phyloP scores from a whole-genome alignment of 2,888 invertebrate genomes.

The Aporophyla lueneburgensis region DNA sequence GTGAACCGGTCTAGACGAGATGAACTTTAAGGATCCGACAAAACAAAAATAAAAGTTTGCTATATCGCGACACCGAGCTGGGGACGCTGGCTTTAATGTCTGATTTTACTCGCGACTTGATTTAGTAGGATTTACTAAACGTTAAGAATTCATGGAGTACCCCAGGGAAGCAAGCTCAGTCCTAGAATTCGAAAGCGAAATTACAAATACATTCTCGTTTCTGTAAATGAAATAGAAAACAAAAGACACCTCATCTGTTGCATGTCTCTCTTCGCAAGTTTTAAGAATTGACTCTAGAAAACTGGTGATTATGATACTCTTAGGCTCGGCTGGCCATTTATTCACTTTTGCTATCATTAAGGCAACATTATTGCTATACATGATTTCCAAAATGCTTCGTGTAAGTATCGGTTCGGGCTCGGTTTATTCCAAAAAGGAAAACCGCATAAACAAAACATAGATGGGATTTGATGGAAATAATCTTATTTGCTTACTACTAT shows the following conservation, averaged over 20 bases:
- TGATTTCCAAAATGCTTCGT: conserved; percentile 34
- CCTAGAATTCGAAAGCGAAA: conserved; percentile 20
- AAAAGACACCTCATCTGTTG: conserved; percentile 40
- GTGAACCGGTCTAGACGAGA: conserved; percentile 90
- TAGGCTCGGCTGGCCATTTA: conserved; percentile 28
- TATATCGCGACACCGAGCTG: conserved; percentile 83
- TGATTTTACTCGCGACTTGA: conserved; percentile 74
- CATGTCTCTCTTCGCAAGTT: conserved; percentile 23
- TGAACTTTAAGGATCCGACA: conserved; percentile 89
- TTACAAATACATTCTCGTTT: conserved; percentile 19
- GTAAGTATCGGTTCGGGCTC: conserved; percentile 26
- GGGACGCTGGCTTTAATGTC: conserved; percentile 80
- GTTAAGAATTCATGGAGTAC: conserved; percentile 50
- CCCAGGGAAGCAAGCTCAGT: conserved; percentile 3
- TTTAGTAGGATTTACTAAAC: conserved; percentile 69
- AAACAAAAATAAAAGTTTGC: conserved; percentile 86
- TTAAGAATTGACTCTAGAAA: conserved; percentile 30
- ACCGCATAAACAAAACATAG: conserved; percentile 45
- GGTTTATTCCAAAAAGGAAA: conserved; percentile 50
- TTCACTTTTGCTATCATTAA: conserved; percentile 54
- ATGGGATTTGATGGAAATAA: conserved; percentile 52
- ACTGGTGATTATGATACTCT: conserved; percentile 42
- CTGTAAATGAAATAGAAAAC: conserved; percentile 39
- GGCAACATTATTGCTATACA: conserved; percentile 44
- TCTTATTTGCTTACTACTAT: conserved; percentile 44